Conservation (phyloP, 1,140 invertebrate species). For the Leptopilina clavipes region DNA sequence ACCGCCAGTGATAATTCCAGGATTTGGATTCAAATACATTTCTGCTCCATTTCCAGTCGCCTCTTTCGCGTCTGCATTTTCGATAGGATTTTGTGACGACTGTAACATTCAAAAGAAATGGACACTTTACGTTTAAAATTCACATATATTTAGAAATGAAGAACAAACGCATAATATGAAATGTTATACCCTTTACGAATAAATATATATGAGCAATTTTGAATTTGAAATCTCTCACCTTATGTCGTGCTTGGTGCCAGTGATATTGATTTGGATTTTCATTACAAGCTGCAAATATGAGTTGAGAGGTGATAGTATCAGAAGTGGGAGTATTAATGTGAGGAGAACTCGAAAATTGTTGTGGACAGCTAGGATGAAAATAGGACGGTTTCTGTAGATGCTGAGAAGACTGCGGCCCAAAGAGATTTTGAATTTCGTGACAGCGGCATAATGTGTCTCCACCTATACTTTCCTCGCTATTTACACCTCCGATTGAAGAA, state of each 20-base stretch:
- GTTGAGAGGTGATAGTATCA: conserved; percentile 59
- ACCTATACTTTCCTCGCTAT: conserved; percentile 43
- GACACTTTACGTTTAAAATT: background rate
- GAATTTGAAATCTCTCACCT: conserved; percentile 52
- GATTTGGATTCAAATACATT: conserved; percentile 42
- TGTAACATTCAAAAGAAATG: conserved; percentile 62
- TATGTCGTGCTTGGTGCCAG: conserved; percentile 68
- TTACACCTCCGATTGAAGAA: conserved; percentile 58
- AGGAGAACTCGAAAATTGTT: conserved; percentile 52
- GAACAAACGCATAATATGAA: background rate
- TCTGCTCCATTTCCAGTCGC: conserved; percentile 60
- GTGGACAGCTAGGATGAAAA: conserved; percentile 50
- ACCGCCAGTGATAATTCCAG: conserved; percentile 68
- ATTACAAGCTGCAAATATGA: conserved; percentile 65
- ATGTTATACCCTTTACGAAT: background rate
- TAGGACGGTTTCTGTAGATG: conserved; percentile 50
- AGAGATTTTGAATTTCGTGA: conserved; percentile 59
- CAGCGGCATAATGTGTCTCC: conserved; percentile 64
- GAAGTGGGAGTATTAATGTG: conserved; percentile 55
- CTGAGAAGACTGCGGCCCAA: conserved; percentile 53
- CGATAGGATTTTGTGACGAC: conserved; percentile 75
- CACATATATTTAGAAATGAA: background rate
- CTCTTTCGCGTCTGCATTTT: conserved; percentile 68
- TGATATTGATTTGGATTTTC: conserved; percentile 68
- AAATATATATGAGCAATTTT: background rate